These are phyloP conservation scores for Andrena flavipes DNA, from an alignment of 2,888 invertebrate genomes.

Conservation along the genomic window DNA sequence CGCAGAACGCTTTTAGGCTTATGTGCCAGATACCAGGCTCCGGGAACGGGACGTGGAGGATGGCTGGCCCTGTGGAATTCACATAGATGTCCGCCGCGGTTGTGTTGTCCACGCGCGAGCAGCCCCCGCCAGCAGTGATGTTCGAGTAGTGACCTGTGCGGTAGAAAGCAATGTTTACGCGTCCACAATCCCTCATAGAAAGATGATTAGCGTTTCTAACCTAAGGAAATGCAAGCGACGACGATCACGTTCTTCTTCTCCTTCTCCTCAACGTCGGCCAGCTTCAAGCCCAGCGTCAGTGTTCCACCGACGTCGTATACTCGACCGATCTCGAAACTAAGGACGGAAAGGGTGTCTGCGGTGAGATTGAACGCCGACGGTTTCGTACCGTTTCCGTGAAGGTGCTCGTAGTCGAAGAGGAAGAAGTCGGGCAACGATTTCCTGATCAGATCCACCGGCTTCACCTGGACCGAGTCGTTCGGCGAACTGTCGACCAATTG, in stretches of 20 bases:
- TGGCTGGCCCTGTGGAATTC: conserved; percentile 88
- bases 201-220: conserved; percentile 59
- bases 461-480: conserved; percentile 71
- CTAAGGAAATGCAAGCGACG: conserved; percentile 85
- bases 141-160: conserved; percentile 74
- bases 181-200: neutral
- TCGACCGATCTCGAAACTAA: conserved; percentile 90
- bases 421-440: conserved; percentile 91
- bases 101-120: conserved; percentile 60
- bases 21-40: conserved; percentile 94
- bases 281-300: conserved; percentile 89
- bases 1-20: conserved; percentile 90
- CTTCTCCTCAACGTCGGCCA: conserved; percentile 86
- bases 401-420: conserved; percentile 90
- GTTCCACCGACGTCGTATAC: conserved; percentile 93
- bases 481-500: conserved; percentile 61
- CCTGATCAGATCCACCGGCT: conserved; percentile 84
- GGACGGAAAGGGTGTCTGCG: conserved; percentile 87
- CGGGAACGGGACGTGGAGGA: conserved; percentile 91
- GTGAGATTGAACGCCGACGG: conserved; percentile 90
- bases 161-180: neutral
- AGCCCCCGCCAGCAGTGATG: conserved; percentile 76
- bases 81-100: conserved; percentile 87
- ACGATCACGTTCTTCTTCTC: conserved; percentile 80
- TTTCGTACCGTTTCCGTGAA: conserved; percentile 88